These are phyloP conservation scores for Linyphia triangularis DNA, from an alignment of 2,888 invertebrate species.

Conservation along the genomic window DNA sequence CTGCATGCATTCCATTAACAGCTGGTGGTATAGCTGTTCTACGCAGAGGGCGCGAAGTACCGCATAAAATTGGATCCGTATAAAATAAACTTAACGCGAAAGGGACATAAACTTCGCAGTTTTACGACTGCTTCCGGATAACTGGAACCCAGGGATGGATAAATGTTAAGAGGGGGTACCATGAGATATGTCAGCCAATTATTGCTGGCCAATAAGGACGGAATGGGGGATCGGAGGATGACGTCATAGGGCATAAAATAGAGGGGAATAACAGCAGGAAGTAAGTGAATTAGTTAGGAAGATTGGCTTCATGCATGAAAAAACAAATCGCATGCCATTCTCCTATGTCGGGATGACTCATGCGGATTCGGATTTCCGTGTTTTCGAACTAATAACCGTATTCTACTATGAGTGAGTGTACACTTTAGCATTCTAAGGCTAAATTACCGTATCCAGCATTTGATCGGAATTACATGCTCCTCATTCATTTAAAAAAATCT, in stretches of 20 bases:
- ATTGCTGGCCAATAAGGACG: slow-evolving; percentile 35
- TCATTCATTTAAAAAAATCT: not conserved
- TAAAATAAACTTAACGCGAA: slow-evolving; percentile 48
- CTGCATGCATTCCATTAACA: not conserved
- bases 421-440: not conserved
- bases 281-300: slow-evolving; percentile 42
- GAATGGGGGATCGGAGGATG: slow-evolving; percentile 2
- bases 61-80: slow-evolving; percentile 46
- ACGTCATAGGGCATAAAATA: slow-evolving; percentile 49
- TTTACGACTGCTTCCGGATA: slow-evolving; percentile 53
- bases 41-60: slow-evolving; percentile 9
- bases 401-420: not conserved
- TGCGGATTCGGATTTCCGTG: not conserved
- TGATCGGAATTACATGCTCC: not conserved
- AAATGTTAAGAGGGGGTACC: slow-evolving; percentile 21
- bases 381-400: not conserved
- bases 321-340: not conserved
- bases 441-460: not conserved
- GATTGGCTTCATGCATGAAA: slow-evolving; percentile 21
- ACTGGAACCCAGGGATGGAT: slow-evolving; percentile 27
- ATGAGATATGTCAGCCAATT: slow-evolving; percentile 42
- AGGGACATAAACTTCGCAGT: slow-evolving; percentile 36
- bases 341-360: not conserved
- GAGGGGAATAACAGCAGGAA: slow-evolving; percentile 12
- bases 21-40: slow-evolving; percentile 14